Evolutionary conservation across 2,797 vertebrate genomes (phyloP).

Genomic region (Sebastiscus albofasciatus): DNA sequence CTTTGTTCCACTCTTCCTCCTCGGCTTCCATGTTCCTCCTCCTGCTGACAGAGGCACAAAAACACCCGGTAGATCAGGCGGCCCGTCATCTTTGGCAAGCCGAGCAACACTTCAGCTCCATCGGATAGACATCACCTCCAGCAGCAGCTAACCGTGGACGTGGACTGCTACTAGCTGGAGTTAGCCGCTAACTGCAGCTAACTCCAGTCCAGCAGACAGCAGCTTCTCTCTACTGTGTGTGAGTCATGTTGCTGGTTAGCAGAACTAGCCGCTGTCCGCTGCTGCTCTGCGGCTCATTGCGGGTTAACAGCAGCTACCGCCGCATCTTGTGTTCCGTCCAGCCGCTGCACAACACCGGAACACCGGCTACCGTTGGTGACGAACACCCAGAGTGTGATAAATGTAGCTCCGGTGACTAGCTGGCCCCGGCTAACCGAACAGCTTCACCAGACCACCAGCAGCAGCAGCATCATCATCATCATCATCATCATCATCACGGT

Average conservation of each 20-base stretch:
- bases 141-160: neutral
- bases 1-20: conserved; percentile 73
- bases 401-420: neutral
- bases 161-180: conserved; percentile 23
- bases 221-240: neutral
- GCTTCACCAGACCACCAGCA: neutral
- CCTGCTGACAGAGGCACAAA: conserved; percentile 64
- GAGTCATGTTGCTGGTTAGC: conserved; percentile 35
- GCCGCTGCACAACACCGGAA: neutral
- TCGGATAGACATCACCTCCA: conserved; percentile 33
- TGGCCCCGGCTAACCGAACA: neutral
- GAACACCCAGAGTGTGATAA: neutral
- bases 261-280: neutral
- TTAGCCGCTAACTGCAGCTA: conserved; percentile 34
- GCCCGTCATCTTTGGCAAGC: conserved; percentile 61
- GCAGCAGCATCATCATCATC: too few relatives aligned
- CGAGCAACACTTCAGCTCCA: conserved; percentile 58
- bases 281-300: neutral
- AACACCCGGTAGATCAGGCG: conserved; percentile 20
- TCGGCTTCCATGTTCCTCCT: conserved; percentile 78
- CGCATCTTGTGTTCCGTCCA: neutral
- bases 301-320: neutral
- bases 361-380: neutral
- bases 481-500: too few relatives aligned
- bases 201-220: neutral